Evolutionary conservation across 2,797 vertebrate genomes (phyloP).

Genomic region (Propithecus perrieri): DNA sequence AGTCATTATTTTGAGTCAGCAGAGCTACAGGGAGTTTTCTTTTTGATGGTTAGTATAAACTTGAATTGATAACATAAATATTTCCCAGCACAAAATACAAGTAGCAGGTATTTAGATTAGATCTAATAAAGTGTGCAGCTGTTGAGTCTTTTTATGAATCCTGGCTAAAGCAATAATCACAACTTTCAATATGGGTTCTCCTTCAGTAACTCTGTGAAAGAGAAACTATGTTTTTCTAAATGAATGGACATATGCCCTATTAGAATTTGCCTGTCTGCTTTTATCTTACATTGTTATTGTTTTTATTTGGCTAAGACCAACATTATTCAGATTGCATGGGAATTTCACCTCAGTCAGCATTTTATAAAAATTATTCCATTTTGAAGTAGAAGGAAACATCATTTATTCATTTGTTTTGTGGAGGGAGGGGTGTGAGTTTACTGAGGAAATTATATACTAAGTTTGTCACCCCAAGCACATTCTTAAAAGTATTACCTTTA

Average conservation of each 20-base stretch:
- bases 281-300: slow-evolving; percentile 34
- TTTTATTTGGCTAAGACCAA: not conserved
- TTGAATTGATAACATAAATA: slow-evolving; percentile 83
- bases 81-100: slow-evolving; percentile 73
- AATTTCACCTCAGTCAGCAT: slow-evolving; percentile 60
- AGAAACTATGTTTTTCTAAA: slow-evolving; percentile 25
- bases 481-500: slow-evolving; percentile 58
- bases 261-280: slow-evolving; percentile 30
- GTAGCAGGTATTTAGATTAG: slow-evolving; percentile 80
- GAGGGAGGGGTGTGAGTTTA: not conserved
- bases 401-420: slow-evolving; percentile 68
- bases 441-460: slow-evolving; percentile 33
- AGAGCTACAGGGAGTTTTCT: slow-evolving; percentile 84
- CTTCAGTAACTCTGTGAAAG: slow-evolving; percentile 57
- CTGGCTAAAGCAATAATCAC: slow-evolving; percentile 67
- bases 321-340: not conserved
- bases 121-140: slow-evolving; percentile 72
- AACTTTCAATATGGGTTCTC: slow-evolving; percentile 62
- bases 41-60: slow-evolving; percentile 76
- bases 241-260: not conserved
- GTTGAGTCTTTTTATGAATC: slow-evolving; percentile 72
- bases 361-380: slow-evolving; percentile 38
- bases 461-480: not conserved
- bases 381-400: slow-evolving; percentile 32
- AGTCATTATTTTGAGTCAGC: slow-evolving; percentile 88